Conservation (phyloP, 2,113 vertebrate genomes). For the Etheostoma cragini region DNA sequence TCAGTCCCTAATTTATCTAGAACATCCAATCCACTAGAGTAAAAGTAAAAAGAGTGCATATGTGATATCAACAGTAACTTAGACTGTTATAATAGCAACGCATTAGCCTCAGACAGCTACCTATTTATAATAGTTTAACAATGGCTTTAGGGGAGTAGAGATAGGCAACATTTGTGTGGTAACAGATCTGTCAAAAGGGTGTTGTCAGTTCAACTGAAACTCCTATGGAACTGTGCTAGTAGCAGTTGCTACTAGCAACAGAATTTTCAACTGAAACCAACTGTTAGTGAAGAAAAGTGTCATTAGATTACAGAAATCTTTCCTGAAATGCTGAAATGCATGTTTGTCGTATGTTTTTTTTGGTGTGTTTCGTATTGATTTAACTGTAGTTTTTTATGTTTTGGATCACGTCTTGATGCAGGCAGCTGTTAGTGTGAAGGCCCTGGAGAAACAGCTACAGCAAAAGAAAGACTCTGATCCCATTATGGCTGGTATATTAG, state of each 20-base stretch:
- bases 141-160: background rate
- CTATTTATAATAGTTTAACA: background rate
- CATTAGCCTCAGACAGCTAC: background rate
- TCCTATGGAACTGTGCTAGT: background rate
- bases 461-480: conserved; percentile 91
- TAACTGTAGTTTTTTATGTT: background rate
- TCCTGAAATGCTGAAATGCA: no score
- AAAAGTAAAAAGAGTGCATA: background rate
- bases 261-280: background rate
- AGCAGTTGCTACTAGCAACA: conserved; percentile 18
- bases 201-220: background rate
- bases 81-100: background rate
- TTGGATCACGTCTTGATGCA: conserved; percentile 41
- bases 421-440: conserved; percentile 69
- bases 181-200: background rate
- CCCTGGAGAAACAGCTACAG: conserved; percentile 87
- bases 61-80: background rate
- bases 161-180: background rate
- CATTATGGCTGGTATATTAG: conserved; percentile 91
- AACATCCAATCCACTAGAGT: background rate
- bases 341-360: no score
- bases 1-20: background rate
- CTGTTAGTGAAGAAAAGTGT: background rate
- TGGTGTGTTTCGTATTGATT: background rate
- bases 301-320: background rate